Conservation (phyloP, 2,113 vertebrate species). For the Proteles cristata region DNA sequence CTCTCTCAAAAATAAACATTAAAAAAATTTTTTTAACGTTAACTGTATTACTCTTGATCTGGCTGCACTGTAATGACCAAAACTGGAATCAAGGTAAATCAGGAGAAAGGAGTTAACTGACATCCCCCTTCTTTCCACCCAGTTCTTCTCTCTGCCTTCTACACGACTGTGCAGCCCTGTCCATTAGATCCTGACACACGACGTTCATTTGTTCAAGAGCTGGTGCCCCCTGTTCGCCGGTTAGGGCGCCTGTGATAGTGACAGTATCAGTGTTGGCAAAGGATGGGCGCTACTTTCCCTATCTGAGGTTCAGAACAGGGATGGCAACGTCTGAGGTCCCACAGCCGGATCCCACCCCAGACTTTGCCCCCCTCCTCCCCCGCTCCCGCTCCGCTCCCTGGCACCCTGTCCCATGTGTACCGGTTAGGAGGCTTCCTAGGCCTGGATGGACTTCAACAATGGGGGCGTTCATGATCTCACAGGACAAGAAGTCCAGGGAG, state of each 20-base stretch:
- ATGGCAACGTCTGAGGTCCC: not conserved
- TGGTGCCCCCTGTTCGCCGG: accelerated
- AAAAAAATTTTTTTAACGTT: too few species aligned
- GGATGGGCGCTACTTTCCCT: not conserved
- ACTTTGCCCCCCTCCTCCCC: not conserved
- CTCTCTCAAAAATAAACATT: too few species aligned
- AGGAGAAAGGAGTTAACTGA: not conserved
- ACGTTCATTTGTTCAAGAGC: not conserved
- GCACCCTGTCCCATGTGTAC: accelerated
- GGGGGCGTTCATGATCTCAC: not conserved
- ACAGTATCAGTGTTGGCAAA: not conserved
- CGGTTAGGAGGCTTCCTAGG: not conserved
- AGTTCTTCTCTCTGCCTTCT: not conserved
- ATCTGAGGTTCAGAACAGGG: not conserved
- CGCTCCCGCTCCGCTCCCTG: not conserved
- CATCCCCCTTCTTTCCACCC: not conserved
- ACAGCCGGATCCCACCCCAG: not conserved
- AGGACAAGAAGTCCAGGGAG: not conserved
- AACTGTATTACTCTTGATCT: not conserved
- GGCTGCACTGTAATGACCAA: too few species aligned
- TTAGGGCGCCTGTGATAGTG: not conserved
- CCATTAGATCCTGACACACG: not conserved
- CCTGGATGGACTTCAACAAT: not conserved
- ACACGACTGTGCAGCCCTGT: accelerated
- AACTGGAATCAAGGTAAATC: not conserved